Evolutionary conservation across 2,113 vertebrate genomes (phyloP).

Genomic region (Bothrops jararaca): DNA sequence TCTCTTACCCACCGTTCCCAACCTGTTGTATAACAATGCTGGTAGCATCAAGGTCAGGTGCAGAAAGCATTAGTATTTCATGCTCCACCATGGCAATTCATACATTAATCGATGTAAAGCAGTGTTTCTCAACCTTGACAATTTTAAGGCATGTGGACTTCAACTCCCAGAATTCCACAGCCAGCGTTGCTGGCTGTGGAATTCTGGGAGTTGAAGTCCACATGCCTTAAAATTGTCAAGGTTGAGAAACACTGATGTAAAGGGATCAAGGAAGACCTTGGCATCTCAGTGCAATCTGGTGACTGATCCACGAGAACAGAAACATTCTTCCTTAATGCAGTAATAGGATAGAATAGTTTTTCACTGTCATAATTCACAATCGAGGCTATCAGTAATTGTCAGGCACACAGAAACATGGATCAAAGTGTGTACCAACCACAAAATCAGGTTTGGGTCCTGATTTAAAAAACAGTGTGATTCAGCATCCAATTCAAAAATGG

Average conservation of each 20-base stretch:
- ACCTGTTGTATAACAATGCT: background rate
- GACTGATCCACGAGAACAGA: background rate
- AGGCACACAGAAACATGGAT: background rate
- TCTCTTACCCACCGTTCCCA: background rate
- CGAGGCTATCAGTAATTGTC: background rate
- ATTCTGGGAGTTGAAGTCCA: too few species aligned
- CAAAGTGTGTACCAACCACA: background rate
- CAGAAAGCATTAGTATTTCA: background rate
- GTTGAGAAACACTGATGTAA: too few species aligned
- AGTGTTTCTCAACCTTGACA: too few species aligned
- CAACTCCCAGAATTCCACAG: too few species aligned
- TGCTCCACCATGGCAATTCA: background rate
- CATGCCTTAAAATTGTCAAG: too few species aligned
- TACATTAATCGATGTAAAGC: slow-evolving; percentile 28
- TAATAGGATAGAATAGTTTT: background rate
- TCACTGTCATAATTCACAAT: background rate
- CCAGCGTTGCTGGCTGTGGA: too few species aligned
- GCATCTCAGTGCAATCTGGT: slow-evolving; percentile 3
- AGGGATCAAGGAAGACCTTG: background rate
- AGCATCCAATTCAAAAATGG: background rate
- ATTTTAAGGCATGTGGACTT: too few species aligned
- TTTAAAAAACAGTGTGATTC: background rate
- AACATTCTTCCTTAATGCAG: background rate
- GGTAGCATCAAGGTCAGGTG: background rate
- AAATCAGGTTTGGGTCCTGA: background rate